These are phyloP conservation scores for Anodontia alba DNA, from an alignment of 2,888 invertebrate genomes.

Conservation along the genomic window DNA sequence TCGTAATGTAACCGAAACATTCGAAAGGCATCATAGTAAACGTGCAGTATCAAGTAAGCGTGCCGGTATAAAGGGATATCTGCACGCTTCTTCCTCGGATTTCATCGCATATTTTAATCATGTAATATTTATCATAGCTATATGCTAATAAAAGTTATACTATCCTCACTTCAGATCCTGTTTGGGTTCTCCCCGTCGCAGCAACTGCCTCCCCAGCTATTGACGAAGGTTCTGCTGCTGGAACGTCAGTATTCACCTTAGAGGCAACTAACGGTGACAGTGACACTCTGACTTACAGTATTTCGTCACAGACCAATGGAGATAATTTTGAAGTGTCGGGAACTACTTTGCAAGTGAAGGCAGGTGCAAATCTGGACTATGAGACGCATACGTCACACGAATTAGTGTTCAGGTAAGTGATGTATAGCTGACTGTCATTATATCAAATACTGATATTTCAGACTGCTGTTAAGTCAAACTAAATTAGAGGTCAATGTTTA, in stretches of 20 bases:
- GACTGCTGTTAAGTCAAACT: too few species aligned
- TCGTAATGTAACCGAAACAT: too few species aligned
- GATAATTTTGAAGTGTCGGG: neutral
- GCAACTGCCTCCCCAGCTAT: neutral
- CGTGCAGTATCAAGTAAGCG: too few species aligned
- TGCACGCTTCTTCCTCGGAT: too few species aligned
- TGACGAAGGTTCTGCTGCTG: neutral
- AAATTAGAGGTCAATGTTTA: too few species aligned
- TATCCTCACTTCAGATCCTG: neutral
- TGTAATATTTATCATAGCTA: too few species aligned
- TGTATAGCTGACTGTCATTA: too few species aligned
- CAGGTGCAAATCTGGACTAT: neutral
- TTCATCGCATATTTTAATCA: too few species aligned
- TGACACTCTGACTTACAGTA: neutral
- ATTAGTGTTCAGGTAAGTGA: neutral
- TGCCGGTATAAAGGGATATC: too few species aligned
- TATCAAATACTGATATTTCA: too few species aligned
- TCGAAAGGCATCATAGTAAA: too few species aligned
- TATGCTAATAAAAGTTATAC: too few species aligned
- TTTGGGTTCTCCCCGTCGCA: neutral
- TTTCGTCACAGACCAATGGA: neutral
- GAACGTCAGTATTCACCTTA: neutral
- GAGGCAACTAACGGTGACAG: neutral
- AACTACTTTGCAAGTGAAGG: neutral
- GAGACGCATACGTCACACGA: neutral